Evolutionary conservation across 2,797 vertebrate species (phyloP).

Genomic region (Sebastes hubbsi): DNA sequence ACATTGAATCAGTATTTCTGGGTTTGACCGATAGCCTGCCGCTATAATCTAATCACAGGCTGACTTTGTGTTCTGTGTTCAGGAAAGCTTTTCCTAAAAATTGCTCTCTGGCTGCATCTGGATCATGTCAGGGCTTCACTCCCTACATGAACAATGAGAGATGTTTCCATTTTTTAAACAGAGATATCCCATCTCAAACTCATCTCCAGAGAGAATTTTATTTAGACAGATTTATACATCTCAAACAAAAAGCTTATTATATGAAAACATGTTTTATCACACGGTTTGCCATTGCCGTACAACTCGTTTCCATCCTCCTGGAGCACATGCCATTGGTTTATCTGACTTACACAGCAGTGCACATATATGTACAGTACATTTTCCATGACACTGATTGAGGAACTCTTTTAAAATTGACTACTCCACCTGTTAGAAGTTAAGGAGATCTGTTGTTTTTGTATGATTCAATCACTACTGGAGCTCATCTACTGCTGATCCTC

Average conservation of each 20-base stretch:
- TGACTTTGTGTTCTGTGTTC: neutral
- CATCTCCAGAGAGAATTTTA: conserved; percentile 4
- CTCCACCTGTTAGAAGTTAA: conserved; percentile 65
- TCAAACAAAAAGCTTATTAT: neutral
- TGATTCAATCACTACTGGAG: conserved; percentile 37
- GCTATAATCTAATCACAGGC: neutral
- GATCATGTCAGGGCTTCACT: conserved; percentile 58
- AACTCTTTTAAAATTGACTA: neutral
- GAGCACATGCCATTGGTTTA: conserved; percentile 34
- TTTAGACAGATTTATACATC: conserved; percentile 20
- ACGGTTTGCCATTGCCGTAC: neutral
- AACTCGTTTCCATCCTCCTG: neutral
- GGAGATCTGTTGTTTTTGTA: conserved; percentile 51
- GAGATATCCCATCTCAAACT: conserved; percentile 21
- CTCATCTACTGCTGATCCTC: conserved; percentile 57
- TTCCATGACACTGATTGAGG: conserved; percentile 38
- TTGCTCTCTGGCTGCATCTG: conserved; percentile 51
- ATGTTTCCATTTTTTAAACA: conserved; percentile 46
- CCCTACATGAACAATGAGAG: conserved; percentile 36
- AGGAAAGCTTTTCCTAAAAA: conserved; percentile 5
- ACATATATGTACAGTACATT: conserved; percentile 13
- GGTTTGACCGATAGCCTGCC: neutral
- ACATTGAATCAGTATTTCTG: neutral
- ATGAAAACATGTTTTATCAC: neutral
- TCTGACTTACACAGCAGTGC: conserved; percentile 2